Percentiles rank a stretch among this genome's conserved stretches.
Conservation (phyloP, 2,113 vertebrate species). For the Chitala chitala region DNA sequence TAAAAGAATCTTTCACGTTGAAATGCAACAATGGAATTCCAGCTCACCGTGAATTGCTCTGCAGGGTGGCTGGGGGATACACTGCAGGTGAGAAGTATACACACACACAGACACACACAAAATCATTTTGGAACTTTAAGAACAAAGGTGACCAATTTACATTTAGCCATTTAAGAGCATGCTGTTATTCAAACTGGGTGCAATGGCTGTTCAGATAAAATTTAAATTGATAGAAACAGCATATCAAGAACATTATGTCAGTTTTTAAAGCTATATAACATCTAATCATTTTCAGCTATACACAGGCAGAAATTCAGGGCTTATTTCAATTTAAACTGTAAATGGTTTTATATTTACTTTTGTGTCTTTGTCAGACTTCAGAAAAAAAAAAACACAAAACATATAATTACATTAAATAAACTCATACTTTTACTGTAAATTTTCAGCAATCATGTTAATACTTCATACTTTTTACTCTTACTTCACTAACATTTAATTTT, state of each 20-base stretch:
- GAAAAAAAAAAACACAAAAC: no score
- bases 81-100: slow-evolving; percentile 16
- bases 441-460: no score
- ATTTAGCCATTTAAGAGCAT: not conserved
- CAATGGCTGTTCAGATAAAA: not conserved
- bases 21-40: slow-evolving; percentile 13
- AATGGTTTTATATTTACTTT: no score
- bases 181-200: not conserved
- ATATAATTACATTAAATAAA: no score
- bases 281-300: no score
- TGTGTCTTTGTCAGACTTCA: no score
- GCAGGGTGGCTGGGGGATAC: not conserved
- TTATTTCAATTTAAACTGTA: no score
- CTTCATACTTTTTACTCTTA: no score
- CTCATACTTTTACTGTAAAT: no score
- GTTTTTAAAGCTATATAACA: no score
- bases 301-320: no score
- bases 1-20: not conserved
- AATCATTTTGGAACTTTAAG: not conserved
- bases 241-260: not conserved
- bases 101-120: not conserved
- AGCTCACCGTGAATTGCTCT: not conserved
- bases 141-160: not conserved
- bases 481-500: no score
- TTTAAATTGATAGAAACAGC: not conserved